Evolutionary conservation across 2,113 vertebrate species (phyloP), one percentile per base, ranked within the genome.

Genomic region (Orcinus orca): DNA sequence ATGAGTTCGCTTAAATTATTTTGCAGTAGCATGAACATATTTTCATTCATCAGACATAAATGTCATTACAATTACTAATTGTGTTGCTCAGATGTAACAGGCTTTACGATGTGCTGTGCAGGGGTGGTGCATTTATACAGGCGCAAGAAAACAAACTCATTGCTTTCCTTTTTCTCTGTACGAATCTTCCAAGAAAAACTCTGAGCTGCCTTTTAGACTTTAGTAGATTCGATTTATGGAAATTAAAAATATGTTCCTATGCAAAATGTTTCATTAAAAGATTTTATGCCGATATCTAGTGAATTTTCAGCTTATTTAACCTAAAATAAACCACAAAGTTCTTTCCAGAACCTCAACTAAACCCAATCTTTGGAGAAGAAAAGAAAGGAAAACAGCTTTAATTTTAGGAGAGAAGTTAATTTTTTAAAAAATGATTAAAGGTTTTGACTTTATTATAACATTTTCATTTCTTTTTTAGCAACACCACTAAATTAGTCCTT

Each of bases 271-370:
- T 90, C 88, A 5, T 71, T 77, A 76, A 93, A 96, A 60, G 25
- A 74, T 62, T 95, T 95, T 82, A 85, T 86, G 74, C 74, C 63
- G 68, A 50, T 47, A 84, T 85, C 93, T n/a, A 70, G 41, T 88
- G 31, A 95, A 92, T 94, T 96, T 93, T 67, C 93, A 96, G 36
- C 41, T 95, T 86, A 63, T 60, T 95, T 95, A 76, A 47, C 60
- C 85, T 86, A 80, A 95, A 87, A 31, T 76, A 88, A 90, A 86
- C 12, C 12, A 70, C 33, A 65, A 68, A 68, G 17, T 76, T 96
- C 20, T 80, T 96, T 88, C 26, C 23, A 47, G 31, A 82, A 60
- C 6, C 26, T 95, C 36, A 83, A 14, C 23, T 67, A 92, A 89
- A 60, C 15, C 2, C 15, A 97, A 71, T 62, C 7, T 86, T 88